A percentile compares a stretch with the other conserved stretches of the same genome.
Evolutionary conservation across 2,797 vertebrate genomes (phyloP).

Genomic region (Lemur catta): DNA sequence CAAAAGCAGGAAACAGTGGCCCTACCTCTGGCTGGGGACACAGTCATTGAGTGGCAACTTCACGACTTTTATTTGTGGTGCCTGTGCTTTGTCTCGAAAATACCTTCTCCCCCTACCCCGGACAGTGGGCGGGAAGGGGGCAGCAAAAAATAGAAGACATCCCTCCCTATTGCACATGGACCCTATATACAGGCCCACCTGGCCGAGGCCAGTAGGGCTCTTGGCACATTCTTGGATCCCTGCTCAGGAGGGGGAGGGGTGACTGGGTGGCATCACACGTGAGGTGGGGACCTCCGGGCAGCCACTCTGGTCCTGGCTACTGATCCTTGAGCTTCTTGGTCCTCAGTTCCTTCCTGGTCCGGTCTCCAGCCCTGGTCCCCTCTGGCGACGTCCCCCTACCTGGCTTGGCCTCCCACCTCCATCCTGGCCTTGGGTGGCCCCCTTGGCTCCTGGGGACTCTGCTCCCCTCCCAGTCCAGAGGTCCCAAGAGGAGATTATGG

Average conservation of each 20-base stretch:
- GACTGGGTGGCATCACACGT: conserved; percentile 51
- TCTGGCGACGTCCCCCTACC: background rate
- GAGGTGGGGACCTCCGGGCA: conserved; percentile 41
- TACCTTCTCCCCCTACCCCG: conserved; percentile 71
- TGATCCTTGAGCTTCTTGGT: conserved; percentile 21
- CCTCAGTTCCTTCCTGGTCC: conserved; percentile 44
- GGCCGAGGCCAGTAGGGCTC: conserved; percentile 17
- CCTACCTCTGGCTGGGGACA: background rate
- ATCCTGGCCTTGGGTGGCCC: background rate
- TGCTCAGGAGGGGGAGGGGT: conserved; percentile 36
- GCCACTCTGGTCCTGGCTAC: conserved; percentile 39
- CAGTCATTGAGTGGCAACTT: conserved; percentile 42
- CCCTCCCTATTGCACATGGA: conserved; percentile 73
- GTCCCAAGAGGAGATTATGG: conserved; percentile 63
- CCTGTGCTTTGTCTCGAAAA: conserved; percentile 74
- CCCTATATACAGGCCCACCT: conserved; percentile 46
- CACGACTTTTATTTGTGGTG: conserved; percentile 69
- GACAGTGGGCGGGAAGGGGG: conserved; percentile 34
- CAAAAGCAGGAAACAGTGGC: fast-evolving
- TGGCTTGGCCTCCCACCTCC: conserved; percentile 32
- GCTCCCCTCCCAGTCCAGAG: background rate
- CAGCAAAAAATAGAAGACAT: conserved; percentile 71
- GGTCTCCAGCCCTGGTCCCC: background rate
- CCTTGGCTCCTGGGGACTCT: conserved; percentile 24
- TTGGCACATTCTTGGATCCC: conserved; percentile 73